phyloP scores from a whole-genome alignment of 1,140 invertebrate genomes.

The Neodiprion pinetum region DNA sequence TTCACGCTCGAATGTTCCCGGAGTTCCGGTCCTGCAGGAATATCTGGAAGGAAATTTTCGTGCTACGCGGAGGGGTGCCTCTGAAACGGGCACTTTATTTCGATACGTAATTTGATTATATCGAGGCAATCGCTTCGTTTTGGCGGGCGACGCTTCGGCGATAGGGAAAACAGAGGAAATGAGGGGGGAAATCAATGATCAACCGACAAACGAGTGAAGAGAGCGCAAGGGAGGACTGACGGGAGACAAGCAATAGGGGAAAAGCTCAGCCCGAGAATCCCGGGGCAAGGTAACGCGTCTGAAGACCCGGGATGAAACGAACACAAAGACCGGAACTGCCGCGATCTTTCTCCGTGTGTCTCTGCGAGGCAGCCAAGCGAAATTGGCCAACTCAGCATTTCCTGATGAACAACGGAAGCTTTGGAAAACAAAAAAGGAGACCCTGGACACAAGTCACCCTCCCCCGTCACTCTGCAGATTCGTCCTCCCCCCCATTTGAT shows the following conservation, averaged over 20 bases:
- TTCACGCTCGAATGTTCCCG: too few species aligned
- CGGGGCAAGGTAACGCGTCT: neutral
- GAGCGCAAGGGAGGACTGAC: neutral
- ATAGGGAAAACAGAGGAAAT: slow-evolving; percentile 10
- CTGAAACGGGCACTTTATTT: slow-evolving; percentile 18
- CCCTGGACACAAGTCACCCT: neutral
- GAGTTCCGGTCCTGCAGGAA: neutral
- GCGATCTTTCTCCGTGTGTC: too few species aligned
- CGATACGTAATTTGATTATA: slow-evolving; percentile 28
- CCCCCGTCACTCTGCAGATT: too few species aligned
- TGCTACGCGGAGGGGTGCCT: neutral
- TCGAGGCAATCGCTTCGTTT: neutral
- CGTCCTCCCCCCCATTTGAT: too few species aligned
- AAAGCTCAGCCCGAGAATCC: neutral
- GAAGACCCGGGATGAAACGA: neutral
- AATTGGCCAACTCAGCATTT: neutral
- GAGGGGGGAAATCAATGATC: slow-evolving; percentile 10
- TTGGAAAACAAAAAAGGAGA: neutral
- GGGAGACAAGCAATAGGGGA: neutral
- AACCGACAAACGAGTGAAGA: neutral
- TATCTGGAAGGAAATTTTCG: neutral
- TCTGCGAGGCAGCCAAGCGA: neutral
- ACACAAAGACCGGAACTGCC: neutral
- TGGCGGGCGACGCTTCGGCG: neutral
- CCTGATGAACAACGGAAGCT: neutral